Conservation (phyloP, 2,888 invertebrate genomes). For the Amblyjoppa proteus region DNA sequence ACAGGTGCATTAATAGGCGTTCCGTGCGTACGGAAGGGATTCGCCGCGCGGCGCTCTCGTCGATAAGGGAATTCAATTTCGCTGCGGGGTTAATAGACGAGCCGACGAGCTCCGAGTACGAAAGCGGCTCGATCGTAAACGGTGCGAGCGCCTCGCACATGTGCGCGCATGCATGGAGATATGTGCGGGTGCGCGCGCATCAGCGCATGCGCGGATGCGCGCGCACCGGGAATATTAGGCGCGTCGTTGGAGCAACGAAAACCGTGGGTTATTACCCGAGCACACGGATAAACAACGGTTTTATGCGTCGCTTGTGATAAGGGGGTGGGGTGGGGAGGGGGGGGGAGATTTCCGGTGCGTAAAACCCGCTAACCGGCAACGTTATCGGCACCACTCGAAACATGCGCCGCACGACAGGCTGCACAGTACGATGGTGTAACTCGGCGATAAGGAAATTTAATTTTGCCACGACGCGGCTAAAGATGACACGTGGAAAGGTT, state of each 20-base stretch:
- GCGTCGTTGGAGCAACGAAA: background rate
- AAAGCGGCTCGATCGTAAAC: conserved; percentile 30
- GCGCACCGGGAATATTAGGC: too few relatives aligned
- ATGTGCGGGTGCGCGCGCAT: too few relatives aligned
- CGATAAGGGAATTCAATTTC: conserved; percentile 50
- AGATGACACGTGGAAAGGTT: background rate
- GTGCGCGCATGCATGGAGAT: too few relatives aligned
- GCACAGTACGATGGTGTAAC: too few relatives aligned
- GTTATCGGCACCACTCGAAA: background rate
- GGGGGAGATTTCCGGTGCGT: background rate
- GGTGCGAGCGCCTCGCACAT: background rate
- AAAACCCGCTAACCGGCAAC: background rate
- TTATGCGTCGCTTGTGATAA: background rate
- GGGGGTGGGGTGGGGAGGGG: too few relatives aligned
- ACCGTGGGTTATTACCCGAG: background rate
- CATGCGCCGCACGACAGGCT: too few relatives aligned
- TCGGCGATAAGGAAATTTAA: conserved; percentile 45
- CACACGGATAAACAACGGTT: background rate
- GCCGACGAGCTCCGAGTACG: background rate
- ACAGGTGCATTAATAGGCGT: conserved; percentile 1
- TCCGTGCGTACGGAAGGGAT: background rate
- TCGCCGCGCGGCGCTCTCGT: conserved; percentile 3
- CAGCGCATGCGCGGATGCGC: too few relatives aligned
- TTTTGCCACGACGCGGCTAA: conserved; percentile 12
- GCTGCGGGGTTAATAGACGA: conserved; percentile 38